Base-by-base conservation (phyloP, 1,140 invertebrate genomes). In the Rhizoglyphus robini region DNA sequence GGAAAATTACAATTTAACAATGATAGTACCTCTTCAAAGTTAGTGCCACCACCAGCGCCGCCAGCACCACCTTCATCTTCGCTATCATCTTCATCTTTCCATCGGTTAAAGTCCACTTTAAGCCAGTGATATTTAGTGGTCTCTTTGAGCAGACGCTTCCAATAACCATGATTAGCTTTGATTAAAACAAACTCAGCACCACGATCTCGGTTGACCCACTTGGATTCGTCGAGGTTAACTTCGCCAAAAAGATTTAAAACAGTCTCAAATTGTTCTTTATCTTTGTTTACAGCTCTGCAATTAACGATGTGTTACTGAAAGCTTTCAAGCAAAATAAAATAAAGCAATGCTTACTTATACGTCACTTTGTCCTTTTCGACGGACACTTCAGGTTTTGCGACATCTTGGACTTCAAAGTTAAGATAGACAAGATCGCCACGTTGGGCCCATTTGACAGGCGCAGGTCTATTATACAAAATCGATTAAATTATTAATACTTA, bases 61-160 rank as follows among this genome's bases (percentile, higher is more conserved):
- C 69, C 74, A 41, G 67, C 71, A 18, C 68, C 71, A 34, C 68
- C 75, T 63, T 85, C 86, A 64, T 82, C 82, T 48, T 86, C 86
- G 65, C 82, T 84, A 65, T 88, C 87, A 72, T 87, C 89, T 77
- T 97, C 93, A 80, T 97, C 93, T 75, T 87, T 87, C 92, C 93
- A 97, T 77, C 93, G 91, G 71, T 90, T 87, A 74, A 97, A 98
- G 75, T 98, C 94, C 69, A 91, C 87, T 78, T 94, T 96, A 62
- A 98, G 80, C 91, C 93, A 98, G 75, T 96, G 92, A 70, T 86
- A 83, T 77, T 94, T 96, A 73, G 84, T 84, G 70, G 86, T 87
- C 69, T 90, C 88, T 76, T 88, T 88, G 30, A 89, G 85, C 58
- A 96, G 79, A 61, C 84, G 77, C 63, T 88, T 86, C 93, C 93